These are phyloP conservation scores for Mongoloraphidia duomilia DNA, from an alignment of 2,888 invertebrate genomes.

Conservation along the genomic window DNA sequence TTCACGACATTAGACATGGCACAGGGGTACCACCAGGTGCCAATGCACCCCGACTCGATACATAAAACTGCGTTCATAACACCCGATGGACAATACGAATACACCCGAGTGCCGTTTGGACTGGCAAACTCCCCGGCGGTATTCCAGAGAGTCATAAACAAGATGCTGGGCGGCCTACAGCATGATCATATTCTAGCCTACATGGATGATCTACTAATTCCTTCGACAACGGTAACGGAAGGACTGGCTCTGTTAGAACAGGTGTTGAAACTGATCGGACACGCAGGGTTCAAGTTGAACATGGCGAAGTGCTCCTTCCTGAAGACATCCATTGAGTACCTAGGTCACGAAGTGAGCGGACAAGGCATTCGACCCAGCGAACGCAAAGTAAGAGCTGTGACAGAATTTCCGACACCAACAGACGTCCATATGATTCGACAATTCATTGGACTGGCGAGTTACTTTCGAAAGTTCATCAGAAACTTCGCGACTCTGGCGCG, in stretches of 20 bases:
- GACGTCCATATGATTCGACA: slow-evolving; percentile 7
- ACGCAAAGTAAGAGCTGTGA: background rate
- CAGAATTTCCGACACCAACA: slow-evolving; percentile 6
- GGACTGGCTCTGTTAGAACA: slow-evolving; percentile 6
- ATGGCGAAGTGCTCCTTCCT: slow-evolving; percentile 13
- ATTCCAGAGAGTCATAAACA: too few relatives aligned
- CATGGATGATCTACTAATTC: slow-evolving; percentile 12
- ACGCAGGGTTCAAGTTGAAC: slow-evolving; percentile 10
- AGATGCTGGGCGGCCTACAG: too few relatives aligned
- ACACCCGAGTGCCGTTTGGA: slow-evolving; percentile 16
- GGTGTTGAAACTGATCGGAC: slow-evolving; percentile 8
- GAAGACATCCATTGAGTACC: slow-evolving; percentile 7
- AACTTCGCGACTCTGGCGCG: too few relatives aligned
- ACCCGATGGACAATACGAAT: slow-evolving; percentile 13
- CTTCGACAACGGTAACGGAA: slow-evolving; percentile 7
- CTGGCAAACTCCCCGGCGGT: slow-evolving; percentile 18
- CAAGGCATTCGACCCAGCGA: slow-evolving; percentile 1
- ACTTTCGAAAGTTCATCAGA: slow-evolving; percentile 10
- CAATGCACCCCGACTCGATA: slow-evolving; percentile 13
- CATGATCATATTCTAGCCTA: slow-evolving; percentile 11
- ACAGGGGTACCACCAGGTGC: slow-evolving; percentile 16
- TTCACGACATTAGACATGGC: too few relatives aligned
- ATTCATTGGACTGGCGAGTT: slow-evolving; percentile 9
- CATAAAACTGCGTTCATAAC: slow-evolving; percentile 18
- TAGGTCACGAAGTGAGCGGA: slow-evolving; percentile 6